Conservation (phyloP, 1,140 invertebrate genomes). For the Pectinophora gossypiella region DNA sequence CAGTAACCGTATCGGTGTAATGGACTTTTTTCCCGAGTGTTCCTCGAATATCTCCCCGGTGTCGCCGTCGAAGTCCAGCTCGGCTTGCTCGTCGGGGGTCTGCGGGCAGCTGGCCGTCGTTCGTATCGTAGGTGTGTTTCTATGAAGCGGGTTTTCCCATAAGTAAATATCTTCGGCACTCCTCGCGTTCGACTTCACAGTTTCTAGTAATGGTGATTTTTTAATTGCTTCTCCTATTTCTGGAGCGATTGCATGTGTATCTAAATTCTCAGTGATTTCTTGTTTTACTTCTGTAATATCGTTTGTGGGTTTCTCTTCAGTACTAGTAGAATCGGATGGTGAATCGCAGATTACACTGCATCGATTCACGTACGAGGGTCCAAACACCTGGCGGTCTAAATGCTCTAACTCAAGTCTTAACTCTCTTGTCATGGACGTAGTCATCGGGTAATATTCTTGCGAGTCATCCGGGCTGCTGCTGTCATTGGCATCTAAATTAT, state of each 20-base stretch:
- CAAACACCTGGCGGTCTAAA: conserved; percentile 86
- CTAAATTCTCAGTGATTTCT: conserved; percentile 24
- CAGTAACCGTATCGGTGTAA: conserved; percentile 77
- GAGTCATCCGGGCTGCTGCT: conserved; percentile 86
- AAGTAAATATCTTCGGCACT: conserved; percentile 81
- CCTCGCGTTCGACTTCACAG: conserved; percentile 56
- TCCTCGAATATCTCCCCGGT: conserved; percentile 76
- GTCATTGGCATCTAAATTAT: conserved; percentile 63
- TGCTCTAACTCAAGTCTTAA: conserved; percentile 87
- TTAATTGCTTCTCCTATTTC: conserved; percentile 40
- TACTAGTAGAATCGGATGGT: conserved; percentile 59
- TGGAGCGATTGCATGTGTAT: conserved; percentile 31
- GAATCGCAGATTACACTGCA: conserved; percentile 58
- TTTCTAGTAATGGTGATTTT: conserved; percentile 53
- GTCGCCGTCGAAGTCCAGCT: conserved; percentile 81
- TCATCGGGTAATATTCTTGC: conserved; percentile 90
- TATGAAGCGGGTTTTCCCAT: conserved; percentile 85
- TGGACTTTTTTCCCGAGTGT: conserved; percentile 78
- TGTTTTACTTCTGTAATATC: conserved; percentile 43
- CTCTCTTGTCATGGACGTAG: conserved; percentile 89
- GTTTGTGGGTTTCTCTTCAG: conserved; percentile 59
- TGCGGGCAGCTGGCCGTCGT: conserved; percentile 70
- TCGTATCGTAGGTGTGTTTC: conserved; percentile 65
- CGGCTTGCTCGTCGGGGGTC: conserved; percentile 82
- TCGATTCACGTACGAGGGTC: conserved; percentile 64